A percentile compares a stretch with the other conserved stretches of the same genome.
Conservation (phyloP, 2,888 invertebrate genomes). For the Brenthis daphne region DNA sequence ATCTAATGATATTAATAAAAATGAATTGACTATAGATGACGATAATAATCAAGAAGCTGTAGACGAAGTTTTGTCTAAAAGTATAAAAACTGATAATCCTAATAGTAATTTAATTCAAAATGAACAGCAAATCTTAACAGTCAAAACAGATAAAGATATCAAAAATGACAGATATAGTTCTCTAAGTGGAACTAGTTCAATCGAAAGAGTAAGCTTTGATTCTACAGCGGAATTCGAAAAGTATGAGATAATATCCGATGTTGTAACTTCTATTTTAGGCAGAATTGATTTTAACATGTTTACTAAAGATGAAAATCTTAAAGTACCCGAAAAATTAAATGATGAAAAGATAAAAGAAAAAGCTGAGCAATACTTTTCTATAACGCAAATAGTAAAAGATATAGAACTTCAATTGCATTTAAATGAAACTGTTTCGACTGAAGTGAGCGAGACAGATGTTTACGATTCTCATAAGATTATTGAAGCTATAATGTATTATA, state of each 20-base stretch:
- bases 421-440: conserved; percentile 58
- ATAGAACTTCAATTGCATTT: conserved; percentile 53
- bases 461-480: conserved; percentile 53
- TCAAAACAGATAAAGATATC: too few species aligned
- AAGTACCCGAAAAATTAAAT: conserved; percentile 18
- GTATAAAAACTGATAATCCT: neutral
- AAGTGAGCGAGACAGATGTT: conserved; percentile 54
- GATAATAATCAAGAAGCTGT: conserved; percentile 6
- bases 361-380: conserved; percentile 52
- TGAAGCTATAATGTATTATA: conserved; percentile 65
- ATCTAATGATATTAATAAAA: conserved; percentile 47
- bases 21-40: conserved; percentile 32
- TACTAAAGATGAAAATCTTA: conserved; percentile 23
- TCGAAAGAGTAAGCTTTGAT: conserved; percentile 62
- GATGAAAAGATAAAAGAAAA: conserved; percentile 38
- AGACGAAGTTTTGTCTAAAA: neutral
- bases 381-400: conserved; percentile 61
- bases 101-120: neutral
- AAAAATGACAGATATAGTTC: conserved; percentile 25
- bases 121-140: neutral
- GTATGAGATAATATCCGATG: conserved; percentile 62
- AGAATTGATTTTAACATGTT: conserved; percentile 49
- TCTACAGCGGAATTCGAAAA: conserved; percentile 74
- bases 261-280: conserved; percentile 55
- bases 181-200: conserved; percentile 46